Conservation (phyloP, 2,113 vertebrate species). For the Tenebrosternarchus preto region DNA sequence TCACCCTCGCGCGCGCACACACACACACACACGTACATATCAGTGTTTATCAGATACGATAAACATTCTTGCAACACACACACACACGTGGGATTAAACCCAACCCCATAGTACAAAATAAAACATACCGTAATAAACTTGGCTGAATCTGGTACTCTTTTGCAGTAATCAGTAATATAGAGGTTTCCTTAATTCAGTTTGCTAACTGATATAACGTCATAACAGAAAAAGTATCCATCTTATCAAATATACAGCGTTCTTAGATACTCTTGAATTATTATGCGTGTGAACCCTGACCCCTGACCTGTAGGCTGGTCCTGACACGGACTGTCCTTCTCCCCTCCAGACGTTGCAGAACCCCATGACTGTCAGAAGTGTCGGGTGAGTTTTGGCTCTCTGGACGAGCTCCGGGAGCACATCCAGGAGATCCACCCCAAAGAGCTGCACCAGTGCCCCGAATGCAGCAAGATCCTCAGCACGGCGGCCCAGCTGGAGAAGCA, state of each 20-base stretch:
- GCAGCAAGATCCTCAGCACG: slow-evolving; percentile 80
- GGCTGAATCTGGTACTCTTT: too few relatives aligned
- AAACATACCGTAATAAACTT: too few relatives aligned
- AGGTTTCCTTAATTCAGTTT: too few relatives aligned
- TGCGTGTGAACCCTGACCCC: neutral
- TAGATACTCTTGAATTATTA: too few relatives aligned
- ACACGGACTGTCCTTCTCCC: neutral
- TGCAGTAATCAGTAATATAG: too few relatives aligned
- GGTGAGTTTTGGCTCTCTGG: slow-evolving; percentile 84
- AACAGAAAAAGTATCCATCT: too few relatives aligned
- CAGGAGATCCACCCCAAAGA: slow-evolving; percentile 82
- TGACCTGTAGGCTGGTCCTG: neutral
- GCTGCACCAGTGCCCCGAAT: slow-evolving; percentile 82
- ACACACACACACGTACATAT: neutral
- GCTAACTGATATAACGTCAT: too few relatives aligned
- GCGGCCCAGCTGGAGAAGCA: slow-evolving; percentile 81
- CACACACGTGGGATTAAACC: too few relatives aligned
- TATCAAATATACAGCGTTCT: too few relatives aligned
- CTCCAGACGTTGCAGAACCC: slow-evolving; percentile 80
- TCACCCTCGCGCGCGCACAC: neutral
- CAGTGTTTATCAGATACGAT: too few relatives aligned
- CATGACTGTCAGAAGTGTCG: slow-evolving; percentile 88
- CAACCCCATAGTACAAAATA: too few relatives aligned
- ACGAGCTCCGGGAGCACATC: slow-evolving; percentile 83
- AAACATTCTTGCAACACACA: too few relatives aligned